A percentile compares a stretch with the other conserved stretches of the same genome.
Conservation (phyloP, 2,797 vertebrate genomes). For the Chrosomus eos region DNA sequence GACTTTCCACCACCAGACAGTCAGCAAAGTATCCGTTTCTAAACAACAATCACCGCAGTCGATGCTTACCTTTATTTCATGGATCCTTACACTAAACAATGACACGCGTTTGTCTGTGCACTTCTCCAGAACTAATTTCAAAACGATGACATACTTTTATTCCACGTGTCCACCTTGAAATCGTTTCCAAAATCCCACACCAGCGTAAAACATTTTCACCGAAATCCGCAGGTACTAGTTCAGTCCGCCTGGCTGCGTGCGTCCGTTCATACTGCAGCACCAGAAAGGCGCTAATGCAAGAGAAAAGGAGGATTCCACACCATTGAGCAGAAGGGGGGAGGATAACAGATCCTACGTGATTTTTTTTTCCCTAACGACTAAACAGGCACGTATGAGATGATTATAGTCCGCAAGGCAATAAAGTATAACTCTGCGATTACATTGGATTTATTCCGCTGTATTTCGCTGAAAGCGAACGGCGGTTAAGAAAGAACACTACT, state of each 20-base stretch:
- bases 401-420: neutral
- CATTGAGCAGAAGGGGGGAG: neutral
- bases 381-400: neutral
- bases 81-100: conserved; percentile 35
- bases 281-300: conserved; percentile 54
- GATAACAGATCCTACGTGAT: neutral
- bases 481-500: neutral
- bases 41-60: conserved; percentile 23
- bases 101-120: neutral
- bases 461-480: neutral
- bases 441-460: neutral
- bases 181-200: conserved; percentile 30
- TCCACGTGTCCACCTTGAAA: conserved; percentile 11
- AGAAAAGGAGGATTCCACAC: conserved; percentile 39
- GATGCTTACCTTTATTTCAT: conserved; percentile 51
- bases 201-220: neutral
- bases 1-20: neutral
- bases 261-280: conserved; percentile 52
- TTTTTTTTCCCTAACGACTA: neutral
- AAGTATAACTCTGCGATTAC: neutral
- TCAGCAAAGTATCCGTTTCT: neutral
- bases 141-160: conserved; percentile 22
- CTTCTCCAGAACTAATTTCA: neutral
- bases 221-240: neutral
- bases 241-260: neutral